phyloP scores from a whole-genome alignment of 2,888 invertebrate species.

The Listrodromus nycthemerus region DNA sequence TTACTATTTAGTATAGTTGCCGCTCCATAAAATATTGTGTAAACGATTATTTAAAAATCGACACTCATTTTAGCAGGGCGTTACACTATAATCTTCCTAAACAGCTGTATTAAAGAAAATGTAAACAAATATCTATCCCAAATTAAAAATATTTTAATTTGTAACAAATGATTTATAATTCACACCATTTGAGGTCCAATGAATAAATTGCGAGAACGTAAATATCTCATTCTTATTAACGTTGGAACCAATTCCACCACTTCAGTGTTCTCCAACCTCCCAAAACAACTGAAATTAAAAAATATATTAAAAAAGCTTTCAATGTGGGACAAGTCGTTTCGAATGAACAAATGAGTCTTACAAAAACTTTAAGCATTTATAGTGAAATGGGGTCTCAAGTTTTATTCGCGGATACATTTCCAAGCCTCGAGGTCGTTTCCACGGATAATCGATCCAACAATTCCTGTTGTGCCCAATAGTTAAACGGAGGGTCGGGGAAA shows the following conservation, averaged over 20 bases:
- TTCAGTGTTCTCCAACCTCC: too few species aligned
- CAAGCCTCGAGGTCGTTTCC: conserved; percentile 57
- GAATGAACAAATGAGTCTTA: neutral
- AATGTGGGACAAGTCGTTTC: neutral
- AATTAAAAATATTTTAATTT: too few species aligned
- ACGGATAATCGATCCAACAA: conserved; percentile 67
- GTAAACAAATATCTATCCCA: too few species aligned
- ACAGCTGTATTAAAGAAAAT: too few species aligned
- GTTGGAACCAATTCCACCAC: too few species aligned
- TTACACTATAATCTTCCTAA: too few species aligned
- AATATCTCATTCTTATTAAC: neutral
- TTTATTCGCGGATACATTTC: conserved; percentile 34
- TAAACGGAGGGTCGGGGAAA: conserved; percentile 31
- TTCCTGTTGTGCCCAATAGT: conserved; percentile 34
- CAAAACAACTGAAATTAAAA: too few species aligned
- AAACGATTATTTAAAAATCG: too few species aligned
- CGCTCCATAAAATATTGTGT: too few species aligned
- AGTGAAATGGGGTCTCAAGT: conserved; percentile 8
- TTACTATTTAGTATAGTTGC: too few species aligned
- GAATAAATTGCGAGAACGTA: neutral
- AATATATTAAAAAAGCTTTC: neutral
- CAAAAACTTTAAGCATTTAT: conserved; percentile 1
- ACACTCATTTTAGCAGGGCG: too few species aligned
- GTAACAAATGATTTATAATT: too few species aligned
- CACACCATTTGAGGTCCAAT: neutral